Evolutionary conservation across 2,888 invertebrate species (phyloP).

Genomic region (Iselma pallidipennis): DNA sequence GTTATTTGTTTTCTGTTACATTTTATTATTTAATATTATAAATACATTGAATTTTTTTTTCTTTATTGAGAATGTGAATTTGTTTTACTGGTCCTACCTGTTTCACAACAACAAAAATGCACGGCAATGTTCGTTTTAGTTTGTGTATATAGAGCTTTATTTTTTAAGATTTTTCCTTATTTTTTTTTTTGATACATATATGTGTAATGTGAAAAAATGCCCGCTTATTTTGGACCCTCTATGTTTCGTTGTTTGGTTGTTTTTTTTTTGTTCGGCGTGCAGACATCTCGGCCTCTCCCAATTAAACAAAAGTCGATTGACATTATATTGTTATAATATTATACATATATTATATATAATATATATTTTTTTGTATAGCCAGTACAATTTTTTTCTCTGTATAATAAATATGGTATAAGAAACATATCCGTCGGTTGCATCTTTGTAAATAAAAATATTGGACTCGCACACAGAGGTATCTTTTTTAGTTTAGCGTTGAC

Average conservation of each 20-base stretch:
- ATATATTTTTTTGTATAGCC: conserved; percentile 23
- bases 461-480: conserved; percentile 32
- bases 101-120: conserved; percentile 16
- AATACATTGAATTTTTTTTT: conserved; percentile 15
- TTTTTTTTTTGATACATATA: conserved; percentile 24
- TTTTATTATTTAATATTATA: background rate
- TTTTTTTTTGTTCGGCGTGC: conserved; percentile 33
- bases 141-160: conserved; percentile 22
- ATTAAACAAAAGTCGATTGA: conserved; percentile 1
- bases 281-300: conserved; percentile 31
- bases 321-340: background rate
- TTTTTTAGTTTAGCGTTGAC: conserved; percentile 41
- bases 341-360: conserved; percentile 4
- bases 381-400: conserved; percentile 8
- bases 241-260: conserved; percentile 28
- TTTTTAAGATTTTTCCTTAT: background rate
- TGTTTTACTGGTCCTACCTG: conserved; percentile 50
- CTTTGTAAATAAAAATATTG: conserved; percentile 51
- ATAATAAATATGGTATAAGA: conserved; percentile 14
- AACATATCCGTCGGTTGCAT: conserved; percentile 46
- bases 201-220: conserved; percentile 24
- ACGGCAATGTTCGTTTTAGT: conserved; percentile 14
- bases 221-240: conserved; percentile 39
- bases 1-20: background rate
- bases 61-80: conserved; percentile 39